Evolutionary conservation across 2,113 vertebrate genomes (phyloP).

Genomic region (Cephalopterus ornatus): DNA sequence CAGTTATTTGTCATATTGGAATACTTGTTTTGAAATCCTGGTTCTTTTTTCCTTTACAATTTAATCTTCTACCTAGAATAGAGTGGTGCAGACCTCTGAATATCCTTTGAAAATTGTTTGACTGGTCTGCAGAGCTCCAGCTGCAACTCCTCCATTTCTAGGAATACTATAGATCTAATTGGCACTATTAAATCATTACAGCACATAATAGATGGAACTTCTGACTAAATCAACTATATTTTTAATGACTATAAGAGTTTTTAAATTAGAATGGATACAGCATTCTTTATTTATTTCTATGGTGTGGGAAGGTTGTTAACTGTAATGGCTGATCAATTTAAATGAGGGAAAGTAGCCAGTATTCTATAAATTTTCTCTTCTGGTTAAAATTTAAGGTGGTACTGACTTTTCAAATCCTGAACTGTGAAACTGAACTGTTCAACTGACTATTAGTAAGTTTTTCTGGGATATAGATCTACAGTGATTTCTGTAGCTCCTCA

Average conservation of each 20-base stretch:
- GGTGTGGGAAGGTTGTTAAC: conserved; percentile 24
- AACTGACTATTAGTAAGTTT: neutral
- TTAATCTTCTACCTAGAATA: conserved; percentile 17
- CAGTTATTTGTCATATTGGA: neutral
- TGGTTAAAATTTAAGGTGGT: conserved; percentile 26
- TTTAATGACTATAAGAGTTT: conserved; percentile 59
- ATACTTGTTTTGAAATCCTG: conserved; percentile 29
- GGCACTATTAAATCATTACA: conserved; percentile 58
- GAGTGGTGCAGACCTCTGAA: conserved; percentile 1
- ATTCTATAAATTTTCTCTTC: neutral
- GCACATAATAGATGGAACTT: conserved; percentile 54
- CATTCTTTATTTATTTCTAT: conserved; percentile 31
- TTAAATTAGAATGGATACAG: conserved; percentile 46
- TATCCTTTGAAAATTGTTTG: conserved; percentile 21
- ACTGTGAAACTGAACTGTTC: neutral
- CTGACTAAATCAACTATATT: conserved; percentile 49
- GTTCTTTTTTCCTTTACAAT: neutral
- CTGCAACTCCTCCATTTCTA: conserved; percentile 60
- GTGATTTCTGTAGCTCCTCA: neutral
- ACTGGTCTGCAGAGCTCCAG: conserved; percentile 33
- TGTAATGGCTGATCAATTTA: conserved; percentile 19
- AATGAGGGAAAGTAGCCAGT: neutral
- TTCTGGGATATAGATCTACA: neutral
- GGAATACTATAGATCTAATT: conserved; percentile 52
- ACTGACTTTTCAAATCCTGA: neutral